These are phyloP conservation scores for Beroe forskalii DNA, from an alignment of 37 sponge, comb jelly and placozoan genomes.

Conservation along the genomic window DNA sequence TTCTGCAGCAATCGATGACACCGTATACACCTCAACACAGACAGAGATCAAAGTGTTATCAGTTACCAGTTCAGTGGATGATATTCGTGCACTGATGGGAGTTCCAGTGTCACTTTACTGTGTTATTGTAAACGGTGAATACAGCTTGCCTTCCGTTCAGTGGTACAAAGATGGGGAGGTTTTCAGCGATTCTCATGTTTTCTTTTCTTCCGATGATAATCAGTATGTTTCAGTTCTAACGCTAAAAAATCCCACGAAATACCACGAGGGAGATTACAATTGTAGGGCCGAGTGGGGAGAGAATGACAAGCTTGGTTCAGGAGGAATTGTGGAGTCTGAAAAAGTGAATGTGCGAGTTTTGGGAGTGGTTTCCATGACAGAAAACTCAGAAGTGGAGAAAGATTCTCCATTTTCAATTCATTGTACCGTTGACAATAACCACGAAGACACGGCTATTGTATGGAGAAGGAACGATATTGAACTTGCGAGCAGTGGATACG, in stretches of 20 bases:
- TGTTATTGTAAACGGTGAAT: background rate
- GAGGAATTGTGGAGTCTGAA: background rate
- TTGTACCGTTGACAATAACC: background rate
- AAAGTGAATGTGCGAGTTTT: background rate
- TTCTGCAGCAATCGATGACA: background rate
- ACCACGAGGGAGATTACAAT: background rate
- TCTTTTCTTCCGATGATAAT: background rate
- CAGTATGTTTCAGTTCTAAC: background rate
- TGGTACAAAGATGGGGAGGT: background rate
- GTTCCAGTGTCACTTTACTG: background rate
- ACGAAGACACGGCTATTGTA: background rate
- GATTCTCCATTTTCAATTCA: background rate
- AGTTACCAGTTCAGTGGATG: background rate
- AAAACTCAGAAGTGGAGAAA: background rate
- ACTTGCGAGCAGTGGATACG: no score
- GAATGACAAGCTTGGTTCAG: no score
- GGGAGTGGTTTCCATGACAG: background rate
- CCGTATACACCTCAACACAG: background rate
- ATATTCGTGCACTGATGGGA: background rate
- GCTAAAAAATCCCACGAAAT: background rate
- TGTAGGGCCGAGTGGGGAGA: background rate
- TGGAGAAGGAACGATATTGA: background rate
- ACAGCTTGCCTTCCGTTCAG: background rate
- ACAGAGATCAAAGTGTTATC: background rate
- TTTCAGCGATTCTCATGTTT: background rate